phyloP scores from a whole-genome alignment of 2,113 vertebrate genomes.

The Gavia stellata region DNA sequence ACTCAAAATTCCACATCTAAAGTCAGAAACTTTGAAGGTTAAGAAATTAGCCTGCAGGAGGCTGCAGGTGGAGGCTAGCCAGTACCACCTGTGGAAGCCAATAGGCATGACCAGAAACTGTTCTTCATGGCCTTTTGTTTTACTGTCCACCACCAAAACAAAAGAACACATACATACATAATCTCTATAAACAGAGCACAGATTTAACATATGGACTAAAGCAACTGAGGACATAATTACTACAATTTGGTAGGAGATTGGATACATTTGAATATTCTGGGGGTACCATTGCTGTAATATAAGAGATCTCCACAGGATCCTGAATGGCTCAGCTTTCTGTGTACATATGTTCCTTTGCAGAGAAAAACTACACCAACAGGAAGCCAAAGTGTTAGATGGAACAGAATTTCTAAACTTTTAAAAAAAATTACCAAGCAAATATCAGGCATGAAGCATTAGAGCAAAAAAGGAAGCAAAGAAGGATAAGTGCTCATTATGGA shows the following conservation, averaged over 20 bases:
- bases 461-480: constrained; percentile 12
- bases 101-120: neutral
- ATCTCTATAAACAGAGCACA: neutral
- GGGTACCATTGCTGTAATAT: neutral
- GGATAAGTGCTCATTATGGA: constrained; percentile 17
- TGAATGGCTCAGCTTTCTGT: neutral
- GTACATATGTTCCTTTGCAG: neutral
- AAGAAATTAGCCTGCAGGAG: neutral
- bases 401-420: constrained; percentile 14
- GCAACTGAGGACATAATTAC: neutral
- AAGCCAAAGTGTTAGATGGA: constrained; percentile 7
- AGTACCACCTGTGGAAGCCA: neutral
- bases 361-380: neutral
- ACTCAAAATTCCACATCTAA: neutral
- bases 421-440: constrained; percentile 9
- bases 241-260: neutral
- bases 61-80: neutral
- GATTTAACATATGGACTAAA: neutral
- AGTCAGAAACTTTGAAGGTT: neutral
- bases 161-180: neutral
- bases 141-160: neutral
- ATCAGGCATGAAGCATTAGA: constrained; percentile 11
- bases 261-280: neutral
- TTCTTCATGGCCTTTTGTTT: neutral
- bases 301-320: neutral